These are phyloP conservation scores for Penaeus japonicus DNA, from an alignment of 1,140 invertebrate species.

Conservation along the genomic window DNA sequence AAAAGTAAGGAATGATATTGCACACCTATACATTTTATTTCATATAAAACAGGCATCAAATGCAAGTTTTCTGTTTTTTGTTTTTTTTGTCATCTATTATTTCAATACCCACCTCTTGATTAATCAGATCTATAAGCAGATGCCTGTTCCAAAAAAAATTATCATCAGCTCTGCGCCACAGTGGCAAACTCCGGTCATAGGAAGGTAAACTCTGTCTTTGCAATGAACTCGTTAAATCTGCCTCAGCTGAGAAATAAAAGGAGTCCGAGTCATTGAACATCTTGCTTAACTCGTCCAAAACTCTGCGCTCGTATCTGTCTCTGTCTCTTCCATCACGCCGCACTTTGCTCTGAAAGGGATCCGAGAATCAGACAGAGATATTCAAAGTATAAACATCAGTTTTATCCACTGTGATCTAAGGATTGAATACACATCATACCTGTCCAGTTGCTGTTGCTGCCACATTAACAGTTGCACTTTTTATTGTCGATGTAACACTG, in stretches of 20 bases:
- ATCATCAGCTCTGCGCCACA: constrained; percentile 84
- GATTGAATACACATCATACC: constrained; percentile 63
- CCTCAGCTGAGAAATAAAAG: constrained; percentile 82
- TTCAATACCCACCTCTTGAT: constrained; percentile 71
- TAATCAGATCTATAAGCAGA: constrained; percentile 87
- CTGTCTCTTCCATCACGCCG: constrained; percentile 61
- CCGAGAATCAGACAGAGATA: too few relatives aligned
- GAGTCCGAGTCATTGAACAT: constrained; percentile 96
- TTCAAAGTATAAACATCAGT: not conserved
- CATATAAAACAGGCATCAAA: not conserved
- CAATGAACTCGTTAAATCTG: constrained; percentile 85
- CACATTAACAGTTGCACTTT: constrained; percentile 86
- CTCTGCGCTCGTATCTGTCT: constrained; percentile 79
- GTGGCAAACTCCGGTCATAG: constrained; percentile 63
- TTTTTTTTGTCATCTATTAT: not conserved
- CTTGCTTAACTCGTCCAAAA: constrained; percentile 87
- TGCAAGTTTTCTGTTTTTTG: not conserved
- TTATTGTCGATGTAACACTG: constrained; percentile 87
- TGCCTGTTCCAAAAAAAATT: constrained; percentile 97
- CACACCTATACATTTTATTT: too few relatives aligned
- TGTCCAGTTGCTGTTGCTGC: constrained; percentile 76
- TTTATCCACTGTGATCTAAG: not conserved
- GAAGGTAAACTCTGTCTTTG: constrained; percentile 74
- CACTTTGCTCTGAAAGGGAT: not conserved
- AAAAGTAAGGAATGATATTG: too few relatives aligned